Conservation (phyloP, 2,888 invertebrate genomes). For the Liodrosophila aerea region DNA sequence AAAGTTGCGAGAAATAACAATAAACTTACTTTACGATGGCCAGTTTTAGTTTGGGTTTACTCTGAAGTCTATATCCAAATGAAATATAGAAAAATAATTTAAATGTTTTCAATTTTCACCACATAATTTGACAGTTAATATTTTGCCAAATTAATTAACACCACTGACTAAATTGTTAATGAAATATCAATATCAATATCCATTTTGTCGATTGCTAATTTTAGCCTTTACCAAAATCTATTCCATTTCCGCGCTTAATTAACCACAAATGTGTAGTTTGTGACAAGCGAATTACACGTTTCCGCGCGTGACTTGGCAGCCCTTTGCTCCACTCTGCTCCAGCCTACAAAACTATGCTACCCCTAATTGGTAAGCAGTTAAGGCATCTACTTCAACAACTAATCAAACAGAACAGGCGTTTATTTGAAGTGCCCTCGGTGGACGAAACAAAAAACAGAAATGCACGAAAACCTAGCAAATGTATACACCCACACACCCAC, state of each 20-base stretch:
- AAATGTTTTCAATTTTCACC: no score
- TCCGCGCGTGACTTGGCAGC: conserved; percentile 1
- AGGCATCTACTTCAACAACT: conserved; percentile 20
- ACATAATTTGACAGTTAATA: background rate
- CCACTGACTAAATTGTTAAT: no score
- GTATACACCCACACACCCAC: background rate
- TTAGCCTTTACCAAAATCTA: background rate
- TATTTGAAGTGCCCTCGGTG: conserved; percentile 38
- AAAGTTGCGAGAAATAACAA: no score
- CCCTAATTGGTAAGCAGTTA: conserved; percentile 1
- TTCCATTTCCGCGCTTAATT: conserved; percentile 21
- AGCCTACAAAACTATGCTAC: conserved; percentile 1
- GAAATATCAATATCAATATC: background rate
- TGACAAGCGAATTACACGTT: conserved; percentile 33
- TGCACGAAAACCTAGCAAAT: background rate
- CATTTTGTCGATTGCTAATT: background rate
- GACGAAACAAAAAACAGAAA: conserved; percentile 11
- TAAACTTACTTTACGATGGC: no score
- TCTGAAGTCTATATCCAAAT: background rate
- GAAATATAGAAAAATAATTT: no score
- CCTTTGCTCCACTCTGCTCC: background rate
- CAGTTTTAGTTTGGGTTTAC: no score
- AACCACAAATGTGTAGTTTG: conserved; percentile 36
- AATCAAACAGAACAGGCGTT: conserved; percentile 62
- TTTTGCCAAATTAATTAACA: no score